Percentiles rank a stretch among this genome's conserved stretches.
phyloP scores from a whole-genome alignment of 2,797 vertebrate genomes.

The Darevskia mixta region DNA sequence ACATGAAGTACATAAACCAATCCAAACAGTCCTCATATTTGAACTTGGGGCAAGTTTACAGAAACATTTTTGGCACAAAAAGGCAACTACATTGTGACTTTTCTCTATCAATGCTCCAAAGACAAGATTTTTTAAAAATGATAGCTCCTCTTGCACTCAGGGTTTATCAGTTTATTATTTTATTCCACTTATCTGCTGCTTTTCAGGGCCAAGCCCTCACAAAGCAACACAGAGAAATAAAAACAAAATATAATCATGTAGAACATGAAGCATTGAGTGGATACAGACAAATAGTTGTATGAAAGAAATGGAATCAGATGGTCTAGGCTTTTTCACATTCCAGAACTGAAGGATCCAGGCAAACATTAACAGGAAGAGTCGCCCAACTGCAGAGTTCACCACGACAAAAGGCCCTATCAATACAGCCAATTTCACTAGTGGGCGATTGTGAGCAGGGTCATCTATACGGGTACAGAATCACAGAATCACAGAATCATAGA shows the following conservation, averaged over 20 bases:
- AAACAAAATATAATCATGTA: no score
- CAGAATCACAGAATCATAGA: no score
- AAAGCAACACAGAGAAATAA: no score
- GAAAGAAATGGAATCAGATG: no score
- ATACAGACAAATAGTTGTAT: no score
- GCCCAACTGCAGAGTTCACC: background rate
- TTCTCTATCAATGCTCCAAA: background rate
- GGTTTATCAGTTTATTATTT: background rate
- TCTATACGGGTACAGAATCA: background rate
- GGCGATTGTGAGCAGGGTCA: background rate
- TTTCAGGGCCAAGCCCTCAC: no score
- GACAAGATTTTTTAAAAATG: background rate
- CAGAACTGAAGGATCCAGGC: no score
- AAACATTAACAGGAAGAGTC: no score
- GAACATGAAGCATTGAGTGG: no score
- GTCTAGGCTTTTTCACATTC: no score
- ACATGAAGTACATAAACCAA: conserved; percentile 34
- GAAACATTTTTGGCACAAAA: background rate
- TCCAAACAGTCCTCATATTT: background rate
- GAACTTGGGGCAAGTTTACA: background rate
- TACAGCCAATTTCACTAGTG: background rate
- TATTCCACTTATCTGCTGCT: background rate
- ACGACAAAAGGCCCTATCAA: background rate
- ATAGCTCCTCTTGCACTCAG: background rate
- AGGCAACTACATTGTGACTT: background rate